These are phyloP conservation scores for Chloroceryle inda DNA, from an alignment of 2,797 vertebrate genomes.

Conservation along the genomic window DNA sequence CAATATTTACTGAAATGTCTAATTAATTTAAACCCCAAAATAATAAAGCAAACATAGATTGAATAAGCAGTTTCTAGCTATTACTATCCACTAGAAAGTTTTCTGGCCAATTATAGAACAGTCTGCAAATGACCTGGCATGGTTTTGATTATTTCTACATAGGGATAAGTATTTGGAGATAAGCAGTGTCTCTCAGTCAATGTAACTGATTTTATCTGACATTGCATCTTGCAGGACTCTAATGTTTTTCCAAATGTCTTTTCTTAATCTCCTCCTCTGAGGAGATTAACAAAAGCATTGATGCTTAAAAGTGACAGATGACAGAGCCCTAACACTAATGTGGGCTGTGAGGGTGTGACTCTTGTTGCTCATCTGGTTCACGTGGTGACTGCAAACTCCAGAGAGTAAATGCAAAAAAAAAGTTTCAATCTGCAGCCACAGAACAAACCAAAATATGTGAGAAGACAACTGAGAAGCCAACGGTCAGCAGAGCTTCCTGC, in stretches of 20 bases:
- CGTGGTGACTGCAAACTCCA: neutral
- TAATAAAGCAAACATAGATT: neutral
- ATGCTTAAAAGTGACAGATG: neutral
- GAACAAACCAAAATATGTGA: neutral
- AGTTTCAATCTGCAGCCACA: neutral
- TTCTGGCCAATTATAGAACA: neutral
- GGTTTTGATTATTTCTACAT: neutral
- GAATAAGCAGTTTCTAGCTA: neutral
- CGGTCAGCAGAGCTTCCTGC: neutral
- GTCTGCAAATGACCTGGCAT: neutral
- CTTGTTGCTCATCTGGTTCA: neutral
- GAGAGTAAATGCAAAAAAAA: neutral
- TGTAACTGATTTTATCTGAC: conserved; percentile 5
- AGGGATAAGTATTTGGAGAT: neutral
- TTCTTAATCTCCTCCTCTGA: neutral
- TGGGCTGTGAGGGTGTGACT: neutral
- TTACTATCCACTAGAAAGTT: neutral
- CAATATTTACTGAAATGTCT: conserved; percentile 36
- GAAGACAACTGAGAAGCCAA: neutral
- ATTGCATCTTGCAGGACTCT: conserved; percentile 7
- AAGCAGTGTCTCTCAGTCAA: neutral
- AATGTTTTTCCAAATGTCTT: conserved; percentile 34
- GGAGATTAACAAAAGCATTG: conserved; percentile 12
- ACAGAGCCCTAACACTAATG: neutral
- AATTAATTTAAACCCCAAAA: neutral